Base-by-base conservation (phyloP, 2,888 invertebrate species). In the Clistopyga incitator region DNA sequence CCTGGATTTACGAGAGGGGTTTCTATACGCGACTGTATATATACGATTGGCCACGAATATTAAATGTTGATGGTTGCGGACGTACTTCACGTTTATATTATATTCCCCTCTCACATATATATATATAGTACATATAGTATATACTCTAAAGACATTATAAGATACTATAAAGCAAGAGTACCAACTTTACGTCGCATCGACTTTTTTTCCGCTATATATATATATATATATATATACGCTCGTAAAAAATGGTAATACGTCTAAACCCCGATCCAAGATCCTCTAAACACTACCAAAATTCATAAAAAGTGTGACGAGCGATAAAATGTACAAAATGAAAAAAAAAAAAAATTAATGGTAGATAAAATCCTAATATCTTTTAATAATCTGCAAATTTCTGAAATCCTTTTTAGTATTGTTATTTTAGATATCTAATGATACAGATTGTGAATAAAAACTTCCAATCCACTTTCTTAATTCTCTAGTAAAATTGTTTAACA, bases 1-100 rank as follows among this genome's bases (percentile, higher is more conserved):
- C 81, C 82, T 76, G 86, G 88, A 89, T 89, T 89, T 89, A 86
- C 86, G 87, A 85, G 80, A 56, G 86, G 42, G 68, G 23, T 54
- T 64, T 59, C 77, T 78, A 38, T 65, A 61, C 29, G 20, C 42
- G 42, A 72, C 50, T 47, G 13, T 56, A 50, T 74, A 38, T 56
- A 67, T 68, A 64, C 54, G 72, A 84, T 78, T 74, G 68, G 77
- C 77, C 70, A 78, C 84, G 78, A 78, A 81, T 80, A 80, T 84
- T 78, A 80, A 84, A 84, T 84, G 70, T 70, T 78, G 74, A 81
- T 74, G 77, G 74, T 74, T 70, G 70, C 74, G 54, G 67, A 29
- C 61, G 72, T 18, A 74, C 61, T 79, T 72, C 59, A 72, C 56
- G 18, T 34, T 71, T 20, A 34, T 13, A 59, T 2, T n/a, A 71